phyloP scores from a whole-genome alignment of 2,113 vertebrate species.

The Lampris megalopsis region DNA sequence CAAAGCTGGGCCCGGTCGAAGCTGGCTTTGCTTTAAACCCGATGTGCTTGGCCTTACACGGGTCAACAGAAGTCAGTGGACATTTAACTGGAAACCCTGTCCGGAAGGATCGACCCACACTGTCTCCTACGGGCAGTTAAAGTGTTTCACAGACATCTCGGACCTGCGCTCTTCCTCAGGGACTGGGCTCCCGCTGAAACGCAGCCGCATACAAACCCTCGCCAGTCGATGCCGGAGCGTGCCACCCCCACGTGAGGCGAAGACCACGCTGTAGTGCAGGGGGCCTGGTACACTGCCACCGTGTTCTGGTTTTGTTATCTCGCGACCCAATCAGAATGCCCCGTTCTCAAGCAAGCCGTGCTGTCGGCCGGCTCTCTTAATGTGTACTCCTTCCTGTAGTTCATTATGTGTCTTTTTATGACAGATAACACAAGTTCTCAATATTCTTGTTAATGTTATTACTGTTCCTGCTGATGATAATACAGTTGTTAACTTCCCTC shows the following conservation, averaged over 20 bases:
- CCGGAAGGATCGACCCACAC: no score
- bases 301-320: constrained; percentile 45
- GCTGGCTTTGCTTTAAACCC: no score
- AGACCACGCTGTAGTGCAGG: neutral
- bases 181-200: no score
- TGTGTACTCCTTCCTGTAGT: constrained; percentile 74
- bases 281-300: constrained; percentile 60
- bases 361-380: constrained; percentile 59
- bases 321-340: constrained; percentile 50
- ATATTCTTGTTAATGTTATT: constrained; percentile 78
- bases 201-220: no score
- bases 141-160: no score
- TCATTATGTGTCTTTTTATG: constrained; percentile 77
- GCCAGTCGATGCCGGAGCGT: no score
- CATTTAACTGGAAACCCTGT: no score
- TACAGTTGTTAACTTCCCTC: constrained; percentile 72
- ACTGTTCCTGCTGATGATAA: constrained; percentile 71
- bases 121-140: no score
- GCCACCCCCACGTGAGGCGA: neutral
- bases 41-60: no score
- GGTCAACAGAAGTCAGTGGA: no score
- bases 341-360: constrained; percentile 41
- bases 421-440: constrained; percentile 74
- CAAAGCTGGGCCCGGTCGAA: no score
- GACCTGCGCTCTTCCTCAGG: no score